phyloP scores from a whole-genome alignment of 2,888 invertebrate species.

The Camptogramma bilineatum region DNA sequence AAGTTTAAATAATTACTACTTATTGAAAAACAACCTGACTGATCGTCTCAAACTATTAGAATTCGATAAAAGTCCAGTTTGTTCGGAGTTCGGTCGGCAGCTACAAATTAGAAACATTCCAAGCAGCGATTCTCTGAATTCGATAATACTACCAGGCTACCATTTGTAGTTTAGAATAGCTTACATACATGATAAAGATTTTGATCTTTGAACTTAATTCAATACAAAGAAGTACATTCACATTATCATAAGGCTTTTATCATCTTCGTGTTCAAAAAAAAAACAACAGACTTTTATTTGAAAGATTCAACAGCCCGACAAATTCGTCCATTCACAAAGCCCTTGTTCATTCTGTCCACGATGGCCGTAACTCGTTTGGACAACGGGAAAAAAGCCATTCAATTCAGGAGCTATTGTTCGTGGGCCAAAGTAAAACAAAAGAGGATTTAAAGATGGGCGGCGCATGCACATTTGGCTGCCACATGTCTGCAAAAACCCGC shows the following conservation, averaged over 20 bases:
- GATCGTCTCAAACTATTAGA: neutral
- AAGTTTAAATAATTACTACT: too few relatives aligned
- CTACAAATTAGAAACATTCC: too few relatives aligned
- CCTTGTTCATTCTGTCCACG: slow-evolving; percentile 44
- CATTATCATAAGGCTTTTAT: neutral
- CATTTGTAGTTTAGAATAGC: neutral
- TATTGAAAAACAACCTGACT: too few relatives aligned
- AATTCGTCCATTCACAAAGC: slow-evolving; percentile 50
- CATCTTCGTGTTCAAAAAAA: neutral
- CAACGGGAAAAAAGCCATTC: slow-evolving; percentile 55
- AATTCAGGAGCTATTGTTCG: slow-evolving; percentile 58
- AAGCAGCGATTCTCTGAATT: neutral
- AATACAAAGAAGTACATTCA: neutral
- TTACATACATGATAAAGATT: neutral
- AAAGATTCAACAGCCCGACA: slow-evolving; percentile 33
- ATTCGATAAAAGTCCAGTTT: neutral
- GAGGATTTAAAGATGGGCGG: slow-evolving; percentile 51
- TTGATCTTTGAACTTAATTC: neutral
- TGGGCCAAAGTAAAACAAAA: slow-evolving; percentile 45
- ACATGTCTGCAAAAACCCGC: slow-evolving; percentile 70
- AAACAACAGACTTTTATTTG: slow-evolving; percentile 36
- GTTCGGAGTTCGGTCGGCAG: neutral
- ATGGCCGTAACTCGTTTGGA: slow-evolving; percentile 52
- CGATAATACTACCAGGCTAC: neutral
- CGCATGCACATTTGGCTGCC: slow-evolving; percentile 70